phyloP scores from a whole-genome alignment of 2,113 vertebrate species.

The Ceyx margarethae region DNA sequence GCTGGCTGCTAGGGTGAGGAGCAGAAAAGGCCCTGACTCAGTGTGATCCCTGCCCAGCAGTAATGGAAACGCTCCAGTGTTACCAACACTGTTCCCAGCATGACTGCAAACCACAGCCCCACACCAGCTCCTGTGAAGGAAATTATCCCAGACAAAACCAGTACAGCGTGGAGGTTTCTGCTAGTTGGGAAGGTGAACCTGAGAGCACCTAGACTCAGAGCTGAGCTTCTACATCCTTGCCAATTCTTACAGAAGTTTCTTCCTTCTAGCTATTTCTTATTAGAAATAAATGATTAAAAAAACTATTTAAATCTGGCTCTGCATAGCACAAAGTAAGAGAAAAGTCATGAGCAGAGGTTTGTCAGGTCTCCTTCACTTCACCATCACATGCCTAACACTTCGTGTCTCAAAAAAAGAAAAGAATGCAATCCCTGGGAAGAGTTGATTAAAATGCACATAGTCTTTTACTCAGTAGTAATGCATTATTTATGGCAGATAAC shows the following conservation, averaged over 20 bases:
- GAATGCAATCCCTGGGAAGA: not conserved
- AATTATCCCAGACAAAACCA: not conserved
- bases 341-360: not conserved
- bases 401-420: not conserved
- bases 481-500: slow-evolving; percentile 43
- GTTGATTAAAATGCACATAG: slow-evolving; percentile 2
- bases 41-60: not conserved
- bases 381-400: not conserved
- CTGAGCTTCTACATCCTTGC: not conserved
- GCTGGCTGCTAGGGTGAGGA: too few relatives aligned
- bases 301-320: not conserved
- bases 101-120: not conserved
- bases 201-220: not conserved
- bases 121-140: not conserved
- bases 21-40: too few relatives aligned
- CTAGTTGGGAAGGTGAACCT: not conserved
- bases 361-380: not conserved
- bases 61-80: not conserved
- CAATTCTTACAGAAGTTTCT: not conserved
- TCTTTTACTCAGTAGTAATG: slow-evolving; percentile 14
- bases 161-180: not conserved
- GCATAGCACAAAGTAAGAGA: not conserved
- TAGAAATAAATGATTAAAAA: not conserved
- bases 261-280: not conserved
- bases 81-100: not conserved